phyloP scores from a whole-genome alignment of 1,140 invertebrate genomes.

The Eufriesea mexicana region DNA sequence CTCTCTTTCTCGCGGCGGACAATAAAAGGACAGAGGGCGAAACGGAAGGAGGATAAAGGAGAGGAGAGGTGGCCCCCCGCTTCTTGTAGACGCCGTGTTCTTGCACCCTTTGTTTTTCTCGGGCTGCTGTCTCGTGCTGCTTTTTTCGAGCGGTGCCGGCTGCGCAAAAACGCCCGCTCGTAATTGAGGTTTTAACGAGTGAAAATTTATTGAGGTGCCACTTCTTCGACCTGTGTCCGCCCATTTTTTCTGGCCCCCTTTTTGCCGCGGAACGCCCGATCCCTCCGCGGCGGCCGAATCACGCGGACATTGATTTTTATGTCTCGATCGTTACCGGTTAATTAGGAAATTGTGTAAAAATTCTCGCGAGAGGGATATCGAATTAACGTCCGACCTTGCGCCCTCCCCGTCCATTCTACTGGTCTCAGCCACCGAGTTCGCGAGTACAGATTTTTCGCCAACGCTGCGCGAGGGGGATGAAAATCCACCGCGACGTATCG shows the following conservation, averaged over 20 bases:
- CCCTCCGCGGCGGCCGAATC: too few relatives aligned
- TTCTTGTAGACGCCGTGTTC: not conserved
- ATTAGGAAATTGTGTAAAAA: conserved; percentile 26
- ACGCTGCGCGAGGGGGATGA: too few relatives aligned
- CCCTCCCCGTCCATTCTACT: too few relatives aligned
- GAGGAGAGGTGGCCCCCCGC: not conserved
- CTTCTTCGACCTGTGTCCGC: not conserved
- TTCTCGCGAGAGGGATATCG: not conserved
- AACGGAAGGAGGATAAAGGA: not conserved
- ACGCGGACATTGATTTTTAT: not conserved
- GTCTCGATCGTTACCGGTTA: not conserved
- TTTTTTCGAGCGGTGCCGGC: conserved; percentile 28
- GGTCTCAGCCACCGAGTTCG: too few relatives aligned
- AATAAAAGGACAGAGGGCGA: conserved; percentile 1
- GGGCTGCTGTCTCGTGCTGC: not conserved
- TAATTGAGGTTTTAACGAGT: conserved; percentile 59
- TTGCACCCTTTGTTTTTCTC: conserved; percentile 29
- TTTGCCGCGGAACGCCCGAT: not conserved
- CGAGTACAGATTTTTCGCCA: not conserved
- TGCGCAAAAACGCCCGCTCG: conserved; percentile 47
- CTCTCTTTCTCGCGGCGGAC: not conserved
- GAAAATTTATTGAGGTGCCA: conserved; percentile 60
- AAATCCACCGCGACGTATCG: too few relatives aligned
- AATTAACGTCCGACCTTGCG: conserved; percentile 7
- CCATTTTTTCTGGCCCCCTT: not conserved